Evolutionary conservation across 1,140 invertebrate species (phyloP).

Genomic region (Pseudomyrmex cubaensis): DNA sequence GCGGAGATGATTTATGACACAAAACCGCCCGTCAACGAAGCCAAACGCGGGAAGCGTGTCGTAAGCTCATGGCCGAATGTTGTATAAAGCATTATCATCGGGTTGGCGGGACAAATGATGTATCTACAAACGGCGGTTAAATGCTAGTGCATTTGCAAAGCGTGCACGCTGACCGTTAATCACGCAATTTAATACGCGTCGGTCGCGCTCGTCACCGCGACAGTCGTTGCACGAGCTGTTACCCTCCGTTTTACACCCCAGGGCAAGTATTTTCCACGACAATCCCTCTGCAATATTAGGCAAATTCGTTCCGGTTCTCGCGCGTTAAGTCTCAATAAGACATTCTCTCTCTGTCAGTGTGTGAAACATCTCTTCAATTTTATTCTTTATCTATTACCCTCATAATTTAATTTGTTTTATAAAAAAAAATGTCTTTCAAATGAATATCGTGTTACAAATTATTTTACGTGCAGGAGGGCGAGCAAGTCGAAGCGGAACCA

Average conservation of each 20-base stretch:
- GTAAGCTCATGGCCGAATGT: constrained; percentile 33
- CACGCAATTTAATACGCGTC: constrained; percentile 62
- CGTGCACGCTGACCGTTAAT: constrained; percentile 49
- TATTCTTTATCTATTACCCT: too few relatives aligned
- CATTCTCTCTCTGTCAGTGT: too few relatives aligned
- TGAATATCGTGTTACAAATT: not conserved
- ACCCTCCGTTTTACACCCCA: not conserved
- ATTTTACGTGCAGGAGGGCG: constrained; percentile 51
- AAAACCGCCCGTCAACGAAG: constrained; percentile 15
- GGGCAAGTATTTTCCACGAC: not conserved
- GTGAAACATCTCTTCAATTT: not conserved
- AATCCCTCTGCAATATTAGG: not conserved
- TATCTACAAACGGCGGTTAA: constrained; percentile 67
- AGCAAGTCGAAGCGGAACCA: constrained; percentile 44
- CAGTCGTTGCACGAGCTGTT: constrained; percentile 33
- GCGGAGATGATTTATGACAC: constrained; percentile 59
- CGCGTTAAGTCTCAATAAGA: not conserved
- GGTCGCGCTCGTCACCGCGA: not conserved
- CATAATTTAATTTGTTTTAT: not conserved
- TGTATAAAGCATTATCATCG: constrained; percentile 59
- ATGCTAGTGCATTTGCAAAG: constrained; percentile 58
- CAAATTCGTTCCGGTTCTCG: not conserved
- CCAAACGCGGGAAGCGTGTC: not conserved
- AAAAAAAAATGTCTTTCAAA: not conserved
- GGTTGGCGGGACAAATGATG: constrained; percentile 34